These are phyloP conservation scores for Apolygus lucorum DNA, from an alignment of 1,140 invertebrate genomes.

Conservation along the genomic window DNA sequence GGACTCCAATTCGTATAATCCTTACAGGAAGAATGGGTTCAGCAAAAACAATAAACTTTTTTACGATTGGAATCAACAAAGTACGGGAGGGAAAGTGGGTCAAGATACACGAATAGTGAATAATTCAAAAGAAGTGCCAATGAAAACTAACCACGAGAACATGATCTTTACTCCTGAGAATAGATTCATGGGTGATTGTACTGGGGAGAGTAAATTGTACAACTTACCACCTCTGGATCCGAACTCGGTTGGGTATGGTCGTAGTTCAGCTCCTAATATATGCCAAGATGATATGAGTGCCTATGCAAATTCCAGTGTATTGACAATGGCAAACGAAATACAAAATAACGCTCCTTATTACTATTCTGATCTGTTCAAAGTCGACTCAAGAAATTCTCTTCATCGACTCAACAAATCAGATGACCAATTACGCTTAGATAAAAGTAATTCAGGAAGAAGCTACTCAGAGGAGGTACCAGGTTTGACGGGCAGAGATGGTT, in stretches of 20 bases:
- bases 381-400: slow-evolving; percentile 18
- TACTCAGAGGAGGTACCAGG: not conserved
- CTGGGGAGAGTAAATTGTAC: too few species aligned
- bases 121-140: too few species aligned
- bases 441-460: not conserved
- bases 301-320: slow-evolving; percentile 34
- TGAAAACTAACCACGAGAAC: too few species aligned
- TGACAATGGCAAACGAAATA: slow-evolving; percentile 19
- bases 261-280: too few species aligned
- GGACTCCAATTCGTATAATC: not conserved
- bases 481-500: not conserved
- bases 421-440: not conserved
- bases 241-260: too few species aligned
- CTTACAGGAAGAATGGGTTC: not conserved
- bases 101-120: too few species aligned
- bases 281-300: slow-evolving; percentile 28
- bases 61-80: not conserved
- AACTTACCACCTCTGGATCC: too few species aligned
- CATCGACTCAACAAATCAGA: not conserved
- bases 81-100: too few species aligned
- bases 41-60: not conserved
- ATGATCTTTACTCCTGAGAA: too few species aligned
- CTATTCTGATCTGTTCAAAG: slow-evolving; percentile 63
- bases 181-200: too few species aligned
- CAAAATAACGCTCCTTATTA: slow-evolving; percentile 61